Base-by-base conservation (phyloP, 2,113 vertebrate genomes). In the Recurvirostra avosetta region DNA sequence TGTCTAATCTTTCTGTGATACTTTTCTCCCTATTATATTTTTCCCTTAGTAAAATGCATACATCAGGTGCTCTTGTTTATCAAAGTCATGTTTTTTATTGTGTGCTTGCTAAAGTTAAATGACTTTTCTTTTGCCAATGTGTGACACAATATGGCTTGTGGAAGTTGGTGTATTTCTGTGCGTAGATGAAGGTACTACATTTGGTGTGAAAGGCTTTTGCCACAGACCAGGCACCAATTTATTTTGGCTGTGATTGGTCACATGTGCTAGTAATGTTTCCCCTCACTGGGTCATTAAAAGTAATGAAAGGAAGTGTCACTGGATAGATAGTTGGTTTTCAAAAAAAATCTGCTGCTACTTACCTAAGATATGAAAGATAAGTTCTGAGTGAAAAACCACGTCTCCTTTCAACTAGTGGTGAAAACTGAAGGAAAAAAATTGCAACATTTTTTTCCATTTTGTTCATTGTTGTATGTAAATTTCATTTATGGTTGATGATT, bases 261-360 rank as follows among this genome's bases (percentile, higher is more conserved):
- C 96, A 97, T 96, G 98, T 98, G 95, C 95, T 98, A 88, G 94
- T 98, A 98, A 98, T 97, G 93, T 98, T 94, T 97, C 92, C 94
- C 25, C 50, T 61, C 41, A 53, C 47, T 90, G 66, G 38, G 29
- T 50, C 17, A 20, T 68, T 74, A n/a, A 41, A 90, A 76, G 43
- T 86, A 83, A 75, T 76, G 82, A 95, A 94, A 81, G 85, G 78
- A 71, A 79, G 40, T 75, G 76, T 88, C 3, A 82, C 72, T 96
- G 68, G 26, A 52, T 74, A 72, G 78, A 38, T 83, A 85, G 49
- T 36, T 86, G 63, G 6, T 90, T 95, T 86, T 58, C 1, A 22
- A 50, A 72, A 72, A 25, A 34, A 38, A 65, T 55, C 53, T 73
- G 19, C 41, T 58, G 29, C 66, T 66, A 22, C 66, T 94, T 85